Percentiles rank a stretch among this genome's conserved stretches.
Evolutionary conservation across 2,797 vertebrate species (phyloP).

Genomic region (Phrynocephalus guinanensis): DNA sequence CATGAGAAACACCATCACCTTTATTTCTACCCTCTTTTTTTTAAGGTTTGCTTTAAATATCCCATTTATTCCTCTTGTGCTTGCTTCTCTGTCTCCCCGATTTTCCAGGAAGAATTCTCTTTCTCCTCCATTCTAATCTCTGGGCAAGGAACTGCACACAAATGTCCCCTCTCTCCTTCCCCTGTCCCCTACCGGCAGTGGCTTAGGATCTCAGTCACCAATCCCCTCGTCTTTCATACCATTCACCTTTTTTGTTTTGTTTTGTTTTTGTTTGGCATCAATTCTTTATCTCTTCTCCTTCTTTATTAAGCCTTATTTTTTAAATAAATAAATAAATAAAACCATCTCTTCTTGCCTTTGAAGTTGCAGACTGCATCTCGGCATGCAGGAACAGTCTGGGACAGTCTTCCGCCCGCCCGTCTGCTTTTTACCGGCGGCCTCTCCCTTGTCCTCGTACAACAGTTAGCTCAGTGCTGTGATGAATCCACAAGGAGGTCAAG

Average conservation of each 20-base stretch:
- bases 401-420: not conserved
- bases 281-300: conserved; percentile 38
- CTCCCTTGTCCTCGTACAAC: not conserved
- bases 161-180: not conserved
- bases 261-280: conserved; percentile 2
- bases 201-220: conserved; percentile 42
- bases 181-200: conserved; percentile 35
- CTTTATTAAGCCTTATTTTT: not conserved
- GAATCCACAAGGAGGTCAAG: conserved; percentile 37
- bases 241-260: conserved; percentile 13
- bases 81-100: conserved; percentile 46
- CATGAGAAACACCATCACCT: not conserved
- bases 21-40: conserved; percentile 13
- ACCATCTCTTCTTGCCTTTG: conserved; percentile 72
- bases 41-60: conserved; percentile 25
- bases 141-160: conserved; percentile 48
- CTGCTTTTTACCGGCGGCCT: not conserved
- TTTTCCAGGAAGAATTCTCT: conserved; percentile 54
- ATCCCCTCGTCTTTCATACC: conserved; percentile 53
- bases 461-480: not conserved
- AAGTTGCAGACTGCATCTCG: conserved; percentile 71
- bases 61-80: conserved; percentile 47
- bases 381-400: conserved; percentile 46
- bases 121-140: conserved; percentile 51
- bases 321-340: not conserved